Evolutionary conservation across 2,797 vertebrate species (phyloP).

Genomic region (Coilia nasus): DNA sequence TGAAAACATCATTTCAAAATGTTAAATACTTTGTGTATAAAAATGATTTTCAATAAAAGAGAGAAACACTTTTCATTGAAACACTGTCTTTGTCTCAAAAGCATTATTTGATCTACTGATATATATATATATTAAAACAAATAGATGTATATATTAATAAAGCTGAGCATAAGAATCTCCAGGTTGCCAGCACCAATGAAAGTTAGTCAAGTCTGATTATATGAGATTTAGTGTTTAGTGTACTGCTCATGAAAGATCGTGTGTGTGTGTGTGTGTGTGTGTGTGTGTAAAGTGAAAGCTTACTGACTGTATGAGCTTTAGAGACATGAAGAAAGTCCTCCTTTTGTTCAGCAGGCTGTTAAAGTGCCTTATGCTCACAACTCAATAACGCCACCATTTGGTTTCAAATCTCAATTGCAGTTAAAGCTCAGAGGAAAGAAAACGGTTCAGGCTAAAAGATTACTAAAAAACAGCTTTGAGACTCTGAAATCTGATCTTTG

Average conservation of each 20-base stretch:
- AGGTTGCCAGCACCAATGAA: conserved; percentile 57
- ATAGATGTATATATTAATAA: conserved; percentile 30
- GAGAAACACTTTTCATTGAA: conserved; percentile 60
- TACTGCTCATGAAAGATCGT: background rate
- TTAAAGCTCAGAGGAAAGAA: background rate
- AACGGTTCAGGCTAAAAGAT: background rate
- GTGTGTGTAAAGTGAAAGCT: background rate
- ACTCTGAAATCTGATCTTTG: background rate
- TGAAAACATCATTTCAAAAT: conserved; percentile 54
- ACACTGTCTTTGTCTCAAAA: conserved; percentile 56
- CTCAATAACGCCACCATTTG: conserved; percentile 34
- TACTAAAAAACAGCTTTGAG: background rate
- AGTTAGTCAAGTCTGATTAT: conserved; percentile 48
- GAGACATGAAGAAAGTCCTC: background rate
- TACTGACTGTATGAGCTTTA: conserved; percentile 1
- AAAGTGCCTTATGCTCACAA: background rate
- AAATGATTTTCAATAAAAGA: conserved; percentile 48
- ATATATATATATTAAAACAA: conserved; percentile 21
- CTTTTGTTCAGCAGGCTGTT: background rate
- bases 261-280: background rate
- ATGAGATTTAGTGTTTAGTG: conserved; percentile 39
- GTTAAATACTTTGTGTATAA: conserved; percentile 62
- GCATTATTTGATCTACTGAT: conserved; percentile 30
- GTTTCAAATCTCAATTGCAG: conserved; percentile 19
- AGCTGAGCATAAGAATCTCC: conserved; percentile 47